phyloP scores from a whole-genome alignment of 2,113 vertebrate species.

The Myxocyprinus asiaticus region DNA sequence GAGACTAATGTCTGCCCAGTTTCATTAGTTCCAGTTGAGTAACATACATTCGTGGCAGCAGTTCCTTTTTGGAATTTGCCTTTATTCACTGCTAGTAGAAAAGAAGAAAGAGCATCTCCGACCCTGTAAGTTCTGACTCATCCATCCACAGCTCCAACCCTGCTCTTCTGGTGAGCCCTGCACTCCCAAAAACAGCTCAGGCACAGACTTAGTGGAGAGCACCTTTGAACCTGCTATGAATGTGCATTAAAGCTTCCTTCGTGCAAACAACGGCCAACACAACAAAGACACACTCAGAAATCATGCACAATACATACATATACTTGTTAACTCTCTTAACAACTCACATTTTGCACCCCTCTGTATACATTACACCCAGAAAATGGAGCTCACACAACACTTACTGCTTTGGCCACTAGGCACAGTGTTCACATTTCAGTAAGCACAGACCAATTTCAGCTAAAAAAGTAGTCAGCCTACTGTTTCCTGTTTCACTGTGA shows the following conservation, averaged over 20 bases:
- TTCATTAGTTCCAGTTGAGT: conserved; percentile 53
- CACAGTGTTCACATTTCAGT: too few relatives aligned
- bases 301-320: too few relatives aligned
- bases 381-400: too few relatives aligned
- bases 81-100: conserved; percentile 66
- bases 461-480: too few relatives aligned
- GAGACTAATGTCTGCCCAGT: conserved; percentile 8
- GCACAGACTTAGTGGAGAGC: conserved; percentile 36
- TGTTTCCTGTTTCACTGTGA: too few relatives aligned
- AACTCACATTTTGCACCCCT: too few relatives aligned
- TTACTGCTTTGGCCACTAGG: too few relatives aligned
- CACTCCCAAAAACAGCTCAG: conserved; percentile 42
- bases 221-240: background rate
- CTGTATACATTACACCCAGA: too few relatives aligned
- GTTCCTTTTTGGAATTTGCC: conserved; percentile 58
- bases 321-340: too few relatives aligned
- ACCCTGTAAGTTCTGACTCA: conserved; percentile 71
- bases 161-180: conserved; percentile 61
- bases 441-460: too few relatives aligned
- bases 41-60: conserved; percentile 48
- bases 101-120: conserved; percentile 39
- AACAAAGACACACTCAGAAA: too few relatives aligned
- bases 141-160: conserved; percentile 54
- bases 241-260: conserved; percentile 17
- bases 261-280: too few relatives aligned